Evolutionary conservation across 2,113 vertebrate genomes (phyloP).

Genomic region (Morone saxatilis): DNA sequence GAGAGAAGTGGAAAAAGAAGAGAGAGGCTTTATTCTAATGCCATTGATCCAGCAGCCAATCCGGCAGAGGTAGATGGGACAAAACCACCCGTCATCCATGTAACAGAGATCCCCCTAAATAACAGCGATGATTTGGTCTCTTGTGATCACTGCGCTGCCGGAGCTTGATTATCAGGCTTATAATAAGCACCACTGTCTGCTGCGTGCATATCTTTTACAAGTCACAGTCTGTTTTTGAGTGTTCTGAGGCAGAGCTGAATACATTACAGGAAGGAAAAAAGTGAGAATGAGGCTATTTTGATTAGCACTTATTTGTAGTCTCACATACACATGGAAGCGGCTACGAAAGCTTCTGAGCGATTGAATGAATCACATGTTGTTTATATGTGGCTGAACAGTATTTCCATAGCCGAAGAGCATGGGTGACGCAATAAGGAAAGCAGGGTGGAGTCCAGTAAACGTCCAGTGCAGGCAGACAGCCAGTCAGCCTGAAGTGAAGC

Average conservation of each 20-base stretch:
- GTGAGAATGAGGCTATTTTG: not conserved
- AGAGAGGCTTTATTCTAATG: constrained; percentile 58
- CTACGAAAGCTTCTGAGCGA: not conserved
- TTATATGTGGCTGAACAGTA: not conserved
- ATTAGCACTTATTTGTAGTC: not conserved
- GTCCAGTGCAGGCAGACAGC: constrained; percentile 23
- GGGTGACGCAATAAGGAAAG: constrained; percentile 1
- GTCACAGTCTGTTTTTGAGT: not conserved
- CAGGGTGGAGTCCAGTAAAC: constrained; percentile 18
- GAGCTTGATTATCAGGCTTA: constrained; percentile 33
- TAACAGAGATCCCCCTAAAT: constrained; percentile 42
- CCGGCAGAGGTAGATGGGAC: constrained; percentile 40
- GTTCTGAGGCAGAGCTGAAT: not conserved
- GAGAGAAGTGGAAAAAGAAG: constrained; percentile 18
- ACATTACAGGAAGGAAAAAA: constrained; percentile 5
- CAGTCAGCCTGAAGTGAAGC: constrained; percentile 13
- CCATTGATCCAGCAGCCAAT: constrained; percentile 53
- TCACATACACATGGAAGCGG: not conserved
- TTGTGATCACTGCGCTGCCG: constrained; percentile 36
- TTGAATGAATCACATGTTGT: not conserved
- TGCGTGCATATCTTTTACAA: constrained; percentile 17
- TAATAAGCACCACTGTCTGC: constrained; percentile 23
- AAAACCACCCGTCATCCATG: constrained; percentile 64
- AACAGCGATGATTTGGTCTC: constrained; percentile 46
- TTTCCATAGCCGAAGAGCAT: constrained; percentile 16